Evolutionary conservation across 2,888 invertebrate genomes (phyloP), one percentile per base, ranked within the genome.

Genomic region (Artemia sp.): DNA sequence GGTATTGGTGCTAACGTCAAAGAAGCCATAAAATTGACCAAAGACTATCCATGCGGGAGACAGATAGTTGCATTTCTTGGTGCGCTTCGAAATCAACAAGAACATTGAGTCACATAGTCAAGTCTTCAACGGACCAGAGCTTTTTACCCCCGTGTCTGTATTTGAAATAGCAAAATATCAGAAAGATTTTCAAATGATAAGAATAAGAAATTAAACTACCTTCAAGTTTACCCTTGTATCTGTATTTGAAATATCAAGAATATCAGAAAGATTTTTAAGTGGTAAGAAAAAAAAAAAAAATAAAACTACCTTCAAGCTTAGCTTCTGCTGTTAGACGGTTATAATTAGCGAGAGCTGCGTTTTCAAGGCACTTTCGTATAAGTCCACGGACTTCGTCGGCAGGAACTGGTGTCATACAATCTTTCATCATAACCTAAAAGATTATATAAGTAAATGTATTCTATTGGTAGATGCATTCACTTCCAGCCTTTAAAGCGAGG

Each of bases 311-410:
- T 85, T 97, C 97, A 75, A 97, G 91, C 82, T 93, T 96, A 53
- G 96, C 95, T 80, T 96, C 94, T 72, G 92, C 89, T 70, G 97
- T 95, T 67, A 98, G 85, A 75, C 91, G 86, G 11, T 92, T 92
- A 79, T 98, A 98, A 80, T 99, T 99, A 70, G 97, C 88, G 70
- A 97, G 83, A 3, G 98, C 98, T 12, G 98, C 98, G 73, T 92
- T 94, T 82, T 98, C 97, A 75, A 98, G 83, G 78, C 96, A 93
- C 75, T 93, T 94, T 78, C 95, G 92, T 74, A 98, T 96, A 85
- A 97, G 90, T 64, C 86, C 85, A 73, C 96, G 85, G 1, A 98
- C 97, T 80, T 98, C 98, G 79, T 97, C 84, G 74, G 92, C 87
- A 71, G 94, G 90, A 69, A 96, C 96, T 8, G 96, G 95, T 51